Percentiles rank a stretch among this genome's conserved stretches.
phyloP scores from a whole-genome alignment of 2,888 invertebrate genomes.

The Onthophagus sagittarius region DNA sequence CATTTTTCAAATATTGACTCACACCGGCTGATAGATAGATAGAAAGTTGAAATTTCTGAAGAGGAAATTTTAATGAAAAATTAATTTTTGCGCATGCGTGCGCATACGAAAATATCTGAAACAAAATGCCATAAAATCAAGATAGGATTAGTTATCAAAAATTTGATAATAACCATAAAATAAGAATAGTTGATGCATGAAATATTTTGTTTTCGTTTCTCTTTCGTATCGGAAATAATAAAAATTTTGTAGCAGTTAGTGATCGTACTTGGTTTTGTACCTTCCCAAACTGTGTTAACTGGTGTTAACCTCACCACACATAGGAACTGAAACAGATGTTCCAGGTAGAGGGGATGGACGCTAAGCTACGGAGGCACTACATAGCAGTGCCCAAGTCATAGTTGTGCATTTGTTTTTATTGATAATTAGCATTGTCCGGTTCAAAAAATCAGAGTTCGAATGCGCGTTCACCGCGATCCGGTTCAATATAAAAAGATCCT shows the following conservation, averaged over 20 bases:
- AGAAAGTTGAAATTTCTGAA: too few relatives aligned
- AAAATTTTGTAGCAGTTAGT: not conserved
- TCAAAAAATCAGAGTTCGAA: conserved; percentile 9
- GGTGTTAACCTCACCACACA: not conserved
- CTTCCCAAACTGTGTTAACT: conserved; percentile 10
- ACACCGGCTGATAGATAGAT: too few relatives aligned
- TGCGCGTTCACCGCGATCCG: conserved; percentile 13
- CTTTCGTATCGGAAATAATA: too few relatives aligned
- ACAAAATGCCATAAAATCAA: too few relatives aligned
- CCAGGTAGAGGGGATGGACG: conserved; percentile 20
- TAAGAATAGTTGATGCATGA: too few relatives aligned
- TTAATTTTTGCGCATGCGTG: too few relatives aligned
- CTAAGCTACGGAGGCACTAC: conserved; percentile 17
- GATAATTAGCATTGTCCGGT: conserved; percentile 20
- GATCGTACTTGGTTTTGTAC: not conserved
- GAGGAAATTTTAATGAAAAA: too few relatives aligned
- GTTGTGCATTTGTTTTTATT: conserved; percentile 24
- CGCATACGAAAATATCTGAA: too few relatives aligned
- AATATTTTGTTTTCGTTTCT: too few relatives aligned
- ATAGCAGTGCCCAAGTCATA: conserved; percentile 21
- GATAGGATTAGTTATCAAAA: too few relatives aligned
- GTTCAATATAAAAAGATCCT: not conserved
- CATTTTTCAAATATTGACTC: too few relatives aligned
- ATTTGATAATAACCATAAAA: too few relatives aligned
- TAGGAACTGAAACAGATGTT: conserved; percentile 20